Percentiles rank a stretch among this genome's conserved stretches.
phyloP scores from a whole-genome alignment of 2,113 vertebrate species.

The Thomomys bottae region DNA sequence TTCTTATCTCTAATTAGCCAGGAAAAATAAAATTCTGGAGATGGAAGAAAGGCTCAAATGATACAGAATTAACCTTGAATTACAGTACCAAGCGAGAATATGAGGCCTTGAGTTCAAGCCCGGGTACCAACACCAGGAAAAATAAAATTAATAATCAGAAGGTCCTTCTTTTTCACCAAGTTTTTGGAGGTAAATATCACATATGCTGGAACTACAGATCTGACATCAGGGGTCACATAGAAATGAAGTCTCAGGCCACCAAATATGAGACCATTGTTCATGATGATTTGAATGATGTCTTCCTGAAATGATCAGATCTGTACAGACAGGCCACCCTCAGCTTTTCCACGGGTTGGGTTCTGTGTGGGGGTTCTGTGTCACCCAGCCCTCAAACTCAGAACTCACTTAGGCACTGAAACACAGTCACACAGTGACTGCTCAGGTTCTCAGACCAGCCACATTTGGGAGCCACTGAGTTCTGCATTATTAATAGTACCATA shows the following conservation, averaged over 20 bases:
- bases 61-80: background rate
- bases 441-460: background rate
- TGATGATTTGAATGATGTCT: too few species aligned
- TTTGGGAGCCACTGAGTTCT: background rate
- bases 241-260: background rate
- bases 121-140: background rate
- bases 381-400: background rate
- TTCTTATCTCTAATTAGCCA: too few species aligned
- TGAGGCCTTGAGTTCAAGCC: background rate
- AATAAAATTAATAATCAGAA: too few species aligned
- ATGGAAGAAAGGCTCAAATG: background rate
- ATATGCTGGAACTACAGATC: background rate
- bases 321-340: background rate
- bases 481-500: conserved; percentile 17
- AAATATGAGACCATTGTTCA: too few species aligned
- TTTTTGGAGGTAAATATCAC: background rate
- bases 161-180: background rate
- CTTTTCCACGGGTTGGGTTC: background rate
- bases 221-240: background rate
- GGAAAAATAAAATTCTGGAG: too few species aligned
- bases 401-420: background rate
- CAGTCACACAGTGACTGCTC: background rate
- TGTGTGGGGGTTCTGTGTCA: background rate
- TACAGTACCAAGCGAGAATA: background rate
- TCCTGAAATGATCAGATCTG: too few species aligned